Evolutionary conservation across 2,888 invertebrate genomes (phyloP), one percentile per base, ranked within the genome.

Genomic region (Drosophila nr. fundita): DNA sequence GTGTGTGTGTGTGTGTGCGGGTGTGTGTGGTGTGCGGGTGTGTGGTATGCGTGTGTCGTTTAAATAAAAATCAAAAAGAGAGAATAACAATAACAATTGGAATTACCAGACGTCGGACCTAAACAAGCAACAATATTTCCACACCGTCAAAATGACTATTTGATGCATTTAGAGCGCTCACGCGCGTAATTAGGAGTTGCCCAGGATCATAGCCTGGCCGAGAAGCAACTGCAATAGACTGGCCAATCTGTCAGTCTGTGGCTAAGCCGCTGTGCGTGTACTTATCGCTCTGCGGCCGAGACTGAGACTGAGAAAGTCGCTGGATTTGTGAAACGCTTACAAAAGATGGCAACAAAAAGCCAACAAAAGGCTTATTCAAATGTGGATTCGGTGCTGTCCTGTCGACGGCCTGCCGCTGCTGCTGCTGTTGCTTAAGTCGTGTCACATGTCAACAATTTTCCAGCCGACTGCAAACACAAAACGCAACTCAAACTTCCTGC

Each of bases 121-220:
- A 78, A 78, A 81, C 75, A 89, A 85, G 85, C 85, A 88, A 82
- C 59, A 88, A 84, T 75, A 83, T 86, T 83, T 73, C 71, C 69
- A 24, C 21, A 45, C 45, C 4, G 7, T 45, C 45, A 24, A 68
- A 66, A 66, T 70, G 45, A n/a, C 40, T 58, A 40, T 89, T 85
- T 82, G 83, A 80, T 61, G 81, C 90, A 90, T 89, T 85, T 90
- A 88, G 90, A 85, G 85, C 85, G 90, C 88, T 89, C 90, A 85
- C 89, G 90, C 85, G 86, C 88, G 90, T 88, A 90, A 85, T 85
- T 89, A 90, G 90, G 76, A 88, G 59, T 73, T 73, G 78, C 62
- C 68, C 53, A 63, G 78, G 81, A 71, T 80, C 62, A 78, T 54
- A 58, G 11, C 50, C 45, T 69, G 78, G 57, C 21, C 71, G 38